These are phyloP conservation scores for Leucophenga maculata DNA, from an alignment of 2,888 invertebrate species.

Conservation along the genomic window DNA sequence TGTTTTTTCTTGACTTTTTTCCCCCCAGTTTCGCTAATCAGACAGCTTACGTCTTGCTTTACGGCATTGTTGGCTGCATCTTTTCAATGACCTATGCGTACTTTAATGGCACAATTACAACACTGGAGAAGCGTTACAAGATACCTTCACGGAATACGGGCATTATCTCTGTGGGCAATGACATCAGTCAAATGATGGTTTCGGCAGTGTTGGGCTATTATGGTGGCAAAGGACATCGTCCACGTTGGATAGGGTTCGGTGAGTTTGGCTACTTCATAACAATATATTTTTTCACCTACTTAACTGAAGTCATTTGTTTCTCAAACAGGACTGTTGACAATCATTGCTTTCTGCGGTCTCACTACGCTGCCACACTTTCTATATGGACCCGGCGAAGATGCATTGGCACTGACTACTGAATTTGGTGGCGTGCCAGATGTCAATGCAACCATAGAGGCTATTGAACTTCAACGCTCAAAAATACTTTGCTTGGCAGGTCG, in stretches of 20 bases:
- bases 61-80: conserved; percentile 79
- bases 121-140: conserved; percentile 82
- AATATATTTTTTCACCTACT: rapidly evolving
- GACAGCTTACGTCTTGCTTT: conserved; percentile 75
- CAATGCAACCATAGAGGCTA: conserved; percentile 72
- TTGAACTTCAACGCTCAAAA: conserved; percentile 75
- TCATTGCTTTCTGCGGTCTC: conserved; percentile 78
- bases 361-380: conserved; percentile 80
- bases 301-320: not conserved
- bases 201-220: conserved; percentile 80
- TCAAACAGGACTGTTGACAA: conserved; percentile 73
- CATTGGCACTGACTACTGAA: conserved; percentile 77
- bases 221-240: conserved; percentile 80
- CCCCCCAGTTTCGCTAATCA: conserved; percentile 73
- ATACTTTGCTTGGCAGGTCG: conserved; percentile 74
- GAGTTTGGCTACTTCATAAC: conserved; percentile 12
- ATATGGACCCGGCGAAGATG: conserved; percentile 80
- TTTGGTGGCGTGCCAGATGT: conserved; percentile 73
- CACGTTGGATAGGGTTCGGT: conserved; percentile 80
- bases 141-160: conserved; percentile 82
- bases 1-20: conserved; percentile 20
- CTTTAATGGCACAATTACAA: conserved; percentile 83
- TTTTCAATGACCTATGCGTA: conserved; percentile 81
- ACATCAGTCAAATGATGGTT: conserved; percentile 80
- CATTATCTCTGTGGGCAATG: conserved; percentile 82